Evolutionary conservation across 2,113 vertebrate species (phyloP), one percentile per base, ranked within the genome.

Genomic region (Lophius piscatorius): DNA sequence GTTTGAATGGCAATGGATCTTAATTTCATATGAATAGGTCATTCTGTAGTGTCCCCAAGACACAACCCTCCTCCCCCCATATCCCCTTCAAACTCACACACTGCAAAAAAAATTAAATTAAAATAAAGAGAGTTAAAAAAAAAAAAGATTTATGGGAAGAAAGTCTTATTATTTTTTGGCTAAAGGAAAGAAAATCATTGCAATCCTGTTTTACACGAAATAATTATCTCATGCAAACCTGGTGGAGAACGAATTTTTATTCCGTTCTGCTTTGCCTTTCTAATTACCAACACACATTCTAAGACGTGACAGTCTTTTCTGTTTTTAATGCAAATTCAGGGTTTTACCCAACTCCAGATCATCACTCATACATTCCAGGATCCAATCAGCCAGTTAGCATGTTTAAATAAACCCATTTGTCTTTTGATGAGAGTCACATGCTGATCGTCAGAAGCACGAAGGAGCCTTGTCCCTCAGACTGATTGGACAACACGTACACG

Each of bases 361-460:
- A 83, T 84, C 74, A 1, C 21, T 85, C 76, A 80, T 76, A 36
- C 39, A 21, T 62, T 61, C 24, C 66, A 34, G 47, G 13, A 40
- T 88, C 75, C 66, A 76, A 66, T 81, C 66, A 66, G 45, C 39
- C 47, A 28, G 49, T 56, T 81, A 0, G 39, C 35, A 57, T 52
- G 23, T 20, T 72, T 87, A 85, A 84, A 87, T 82, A 77, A 80
- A 80, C 33, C 45, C 70, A 83, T 86, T 84, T 72, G 71, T 88
- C 77, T 75, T 70, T 33, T 64, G 69, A 85, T 66, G 74, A 66
- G 45, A 82, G 69, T 82, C 76, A 82, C 73, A 76, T 74, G 74
- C 79, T 81, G 70, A 70, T 81, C 81, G 83, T 87, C 78, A 69
- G 77, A 29, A 63, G 70, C 74, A 26, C 76, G 77, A 71, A 70